Base-by-base conservation (phyloP, 2,797 vertebrate genomes). In the Fistularia tabacaria region DNA sequence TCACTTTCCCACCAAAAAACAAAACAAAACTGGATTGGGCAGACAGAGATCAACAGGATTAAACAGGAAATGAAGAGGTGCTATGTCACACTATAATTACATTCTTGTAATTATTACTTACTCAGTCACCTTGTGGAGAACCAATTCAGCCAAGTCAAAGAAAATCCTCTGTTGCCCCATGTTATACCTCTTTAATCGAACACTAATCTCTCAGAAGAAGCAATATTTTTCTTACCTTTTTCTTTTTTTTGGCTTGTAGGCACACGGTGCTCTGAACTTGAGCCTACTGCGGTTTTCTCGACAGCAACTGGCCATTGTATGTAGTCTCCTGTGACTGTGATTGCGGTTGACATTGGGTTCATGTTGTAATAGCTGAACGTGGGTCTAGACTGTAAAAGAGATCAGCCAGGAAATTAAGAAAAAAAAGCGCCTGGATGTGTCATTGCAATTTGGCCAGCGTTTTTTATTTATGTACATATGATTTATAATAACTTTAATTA, bases 171-270 rank as follows among this genome's bases (percentile, higher is more conserved):
- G 80, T 90, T 78, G 74, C 66, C 69, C 80, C 76, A 85, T 69
- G 71, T 81, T 83, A 78, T 64, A 76, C 66, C 70, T 51, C 65
- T 83, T 85, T 88, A 84, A 89, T 84, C 82, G 80, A 85, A 84
- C 73, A 74, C 73, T 62, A 77, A 80, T 85, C 72, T 82, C 83
- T 73, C 84, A 85, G 86, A 89, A 90, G 88, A 73, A 76, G 66
- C 86, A 89, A 91, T 88, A 87, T 91, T 91, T 69, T 75, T 82
- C 69, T 90, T 88, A 85, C 82, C 85, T 77, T 68, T 77, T 66
- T 54, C 9, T 70, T 80, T 62, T 70, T 79, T 63, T 57, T 68
- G 63, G 66, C 74, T 66, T 70, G 71, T 80, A 57, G 76, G 70
- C 60, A 50, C 25, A 36, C 43, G 57, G 54, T 46, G 45, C 57